These are phyloP conservation scores for Struthio camelus DNA, from an alignment of 2,113 vertebrate genomes.

Conservation along the genomic window DNA sequence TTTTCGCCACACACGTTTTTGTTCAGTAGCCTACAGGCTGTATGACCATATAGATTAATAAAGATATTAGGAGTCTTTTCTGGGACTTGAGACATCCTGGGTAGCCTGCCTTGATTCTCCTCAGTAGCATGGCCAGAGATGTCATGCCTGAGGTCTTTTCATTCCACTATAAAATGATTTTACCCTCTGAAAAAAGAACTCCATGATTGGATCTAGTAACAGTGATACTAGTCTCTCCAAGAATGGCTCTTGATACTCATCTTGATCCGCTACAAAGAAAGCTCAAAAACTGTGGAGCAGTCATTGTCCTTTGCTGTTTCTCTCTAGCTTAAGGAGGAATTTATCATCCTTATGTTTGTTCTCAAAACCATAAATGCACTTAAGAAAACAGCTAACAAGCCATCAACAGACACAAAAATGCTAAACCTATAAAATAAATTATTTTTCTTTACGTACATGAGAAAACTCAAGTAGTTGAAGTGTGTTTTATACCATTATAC, in stretches of 20 bases:
- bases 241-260: not conserved
- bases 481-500: not conserved
- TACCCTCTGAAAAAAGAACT: not conserved
- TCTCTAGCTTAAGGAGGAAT: not conserved
- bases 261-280: not conserved
- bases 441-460: not conserved
- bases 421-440: fast-evolving
- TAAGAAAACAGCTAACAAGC: not conserved
- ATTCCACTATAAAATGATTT: not conserved
- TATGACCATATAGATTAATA: no score
- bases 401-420: not conserved
- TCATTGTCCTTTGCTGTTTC: not conserved
- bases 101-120: not conserved
- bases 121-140: not conserved
- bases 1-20: not conserved
- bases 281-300: not conserved
- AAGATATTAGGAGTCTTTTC: not conserved
- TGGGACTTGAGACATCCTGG: not conserved
- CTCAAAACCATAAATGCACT: not conserved
- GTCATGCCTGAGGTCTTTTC: not conserved
- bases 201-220: not conserved
- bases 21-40: not conserved
- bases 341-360: not conserved
- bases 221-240: not conserved
- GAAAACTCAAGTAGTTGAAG: not conserved